phyloP scores from a whole-genome alignment of 2,113 vertebrate species.

The Jacana jacana region DNA sequence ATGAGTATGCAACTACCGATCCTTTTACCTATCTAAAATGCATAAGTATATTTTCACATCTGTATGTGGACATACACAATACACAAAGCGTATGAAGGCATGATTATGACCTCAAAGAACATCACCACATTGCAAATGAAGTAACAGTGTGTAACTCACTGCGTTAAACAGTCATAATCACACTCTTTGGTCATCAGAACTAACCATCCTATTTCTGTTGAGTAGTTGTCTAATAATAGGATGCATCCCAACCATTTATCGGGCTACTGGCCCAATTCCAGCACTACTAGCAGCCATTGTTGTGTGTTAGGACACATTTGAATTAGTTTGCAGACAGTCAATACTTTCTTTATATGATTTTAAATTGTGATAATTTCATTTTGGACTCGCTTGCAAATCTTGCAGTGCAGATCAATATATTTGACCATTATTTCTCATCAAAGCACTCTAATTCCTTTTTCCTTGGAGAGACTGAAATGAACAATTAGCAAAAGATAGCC shows the following conservation, averaged over 20 bases:
- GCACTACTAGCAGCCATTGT: background rate
- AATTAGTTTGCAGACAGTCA: slow-evolving; percentile 38
- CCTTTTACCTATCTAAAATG: background rate
- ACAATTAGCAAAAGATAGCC: slow-evolving; percentile 40
- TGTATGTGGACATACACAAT: too few relatives aligned
- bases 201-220: background rate
- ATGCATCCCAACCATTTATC: background rate
- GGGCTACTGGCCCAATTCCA: background rate
- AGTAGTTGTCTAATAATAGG: background rate
- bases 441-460: slow-evolving; percentile 68
- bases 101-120: background rate
- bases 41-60: background rate
- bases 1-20: background rate
- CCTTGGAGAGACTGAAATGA: slow-evolving; percentile 26
- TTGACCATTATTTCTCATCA: slow-evolving; percentile 62
- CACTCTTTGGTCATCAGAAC: background rate
- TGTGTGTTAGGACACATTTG: slow-evolving; percentile 14
- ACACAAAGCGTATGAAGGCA: background rate
- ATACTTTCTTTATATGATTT: slow-evolving; percentile 50
- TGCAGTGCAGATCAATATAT: slow-evolving; percentile 44
- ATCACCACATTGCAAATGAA: background rate
- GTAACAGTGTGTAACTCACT: background rate
- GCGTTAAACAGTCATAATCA: background rate
- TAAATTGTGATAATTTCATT: slow-evolving; percentile 67
- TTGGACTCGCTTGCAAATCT: slow-evolving; percentile 27